Conservation (phyloP, 1,140 invertebrate genomes). For the Cheumatopsyche charites region DNA sequence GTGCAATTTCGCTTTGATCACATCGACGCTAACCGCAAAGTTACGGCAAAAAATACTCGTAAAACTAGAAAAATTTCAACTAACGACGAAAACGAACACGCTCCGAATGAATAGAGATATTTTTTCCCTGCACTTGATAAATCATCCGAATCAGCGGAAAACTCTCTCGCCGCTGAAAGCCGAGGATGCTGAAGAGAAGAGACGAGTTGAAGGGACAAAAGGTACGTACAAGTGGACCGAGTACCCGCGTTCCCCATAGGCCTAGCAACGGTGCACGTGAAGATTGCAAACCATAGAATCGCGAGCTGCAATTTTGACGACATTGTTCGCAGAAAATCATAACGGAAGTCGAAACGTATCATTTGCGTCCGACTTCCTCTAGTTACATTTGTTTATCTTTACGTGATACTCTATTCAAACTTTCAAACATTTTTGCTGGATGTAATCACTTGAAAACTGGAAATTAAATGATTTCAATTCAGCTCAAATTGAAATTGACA, state of each 20-base stretch:
- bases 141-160: conserved; percentile 18
- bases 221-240: not conserved
- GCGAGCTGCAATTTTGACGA: not conserved
- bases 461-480: too few species aligned
- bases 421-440: too few species aligned
- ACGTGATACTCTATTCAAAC: conserved; percentile 43
- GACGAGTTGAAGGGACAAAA: not conserved
- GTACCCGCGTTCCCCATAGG: not conserved
- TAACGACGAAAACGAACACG: not conserved
- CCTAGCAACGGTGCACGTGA: conserved; percentile 11
- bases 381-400: not conserved
- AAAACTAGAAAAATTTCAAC: not conserved
- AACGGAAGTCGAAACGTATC: too few species aligned
- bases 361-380: not conserved
- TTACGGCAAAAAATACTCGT: not conserved
- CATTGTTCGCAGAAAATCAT: too few species aligned
- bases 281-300: not conserved
- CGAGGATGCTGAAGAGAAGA: conserved; percentile 5
- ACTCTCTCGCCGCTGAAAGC: not conserved
- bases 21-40: not conserved
- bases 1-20: not conserved
- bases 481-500: too few species aligned
- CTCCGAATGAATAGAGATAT: not conserved
- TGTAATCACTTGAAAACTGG: too few species aligned
- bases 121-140: not conserved